These are phyloP conservation scores for Emys orbicularis DNA, from an alignment of 2,797 vertebrate genomes.

Conservation along the genomic window DNA sequence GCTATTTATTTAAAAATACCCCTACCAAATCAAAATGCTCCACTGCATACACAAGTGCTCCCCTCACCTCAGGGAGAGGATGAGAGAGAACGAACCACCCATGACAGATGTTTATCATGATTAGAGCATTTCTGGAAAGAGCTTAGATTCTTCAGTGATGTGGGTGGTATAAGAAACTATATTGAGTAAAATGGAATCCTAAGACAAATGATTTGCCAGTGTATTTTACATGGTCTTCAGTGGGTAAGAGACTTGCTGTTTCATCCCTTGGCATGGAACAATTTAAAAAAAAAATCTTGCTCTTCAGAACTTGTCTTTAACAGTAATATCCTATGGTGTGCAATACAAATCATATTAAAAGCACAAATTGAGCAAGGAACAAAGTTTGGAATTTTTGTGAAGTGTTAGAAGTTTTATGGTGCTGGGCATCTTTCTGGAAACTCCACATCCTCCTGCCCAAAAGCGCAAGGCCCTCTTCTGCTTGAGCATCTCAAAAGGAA, in stretches of 20 bases:
- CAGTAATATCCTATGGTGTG: too few relatives aligned
- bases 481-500: too few relatives aligned
- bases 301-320: too few relatives aligned
- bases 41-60: not conserved
- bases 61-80: too few relatives aligned
- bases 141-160: not conserved
- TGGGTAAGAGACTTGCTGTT: not conserved
- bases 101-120: not conserved
- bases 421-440: too few relatives aligned
- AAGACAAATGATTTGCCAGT: not conserved
- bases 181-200: not conserved
- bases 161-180: not conserved
- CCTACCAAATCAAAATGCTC: not conserved
- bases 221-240: not conserved
- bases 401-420: too few relatives aligned
- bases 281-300: too few relatives aligned
- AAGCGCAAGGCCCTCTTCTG: too few relatives aligned
- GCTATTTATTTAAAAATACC: not conserved
- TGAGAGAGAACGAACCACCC: not conserved
- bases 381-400: too few relatives aligned
- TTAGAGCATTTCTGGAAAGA: not conserved
- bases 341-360: too few relatives aligned
- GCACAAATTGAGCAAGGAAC: too few relatives aligned
- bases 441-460: too few relatives aligned
- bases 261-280: not conserved